Percentiles rank a stretch among this genome's conserved stretches.
phyloP scores from a whole-genome alignment of 2,113 vertebrate genomes.

The Brienomyrus brachyistius region DNA sequence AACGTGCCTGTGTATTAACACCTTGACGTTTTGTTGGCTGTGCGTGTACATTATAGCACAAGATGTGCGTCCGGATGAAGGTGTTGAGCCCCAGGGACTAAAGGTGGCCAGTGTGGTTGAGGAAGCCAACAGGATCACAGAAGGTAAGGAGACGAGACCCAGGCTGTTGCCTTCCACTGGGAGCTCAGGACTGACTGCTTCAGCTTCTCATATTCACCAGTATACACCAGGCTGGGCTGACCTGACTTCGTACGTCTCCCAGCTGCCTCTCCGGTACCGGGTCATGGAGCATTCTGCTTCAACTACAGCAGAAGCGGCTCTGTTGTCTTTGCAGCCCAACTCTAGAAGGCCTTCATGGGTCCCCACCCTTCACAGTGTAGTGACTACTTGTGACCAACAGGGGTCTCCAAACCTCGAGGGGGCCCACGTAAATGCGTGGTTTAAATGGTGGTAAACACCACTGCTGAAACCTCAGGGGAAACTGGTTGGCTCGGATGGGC shows the following conservation, averaged over 20 bases:
- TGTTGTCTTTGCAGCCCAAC: not conserved
- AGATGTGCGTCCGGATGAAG: conserved; percentile 27
- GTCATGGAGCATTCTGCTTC: not conserved
- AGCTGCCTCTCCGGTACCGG: not conserved
- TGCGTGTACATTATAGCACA: conserved; percentile 18
- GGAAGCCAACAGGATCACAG: conserved; percentile 29
- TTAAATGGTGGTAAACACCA: not conserved
- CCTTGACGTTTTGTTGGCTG: not conserved
- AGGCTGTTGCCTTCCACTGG: not conserved
- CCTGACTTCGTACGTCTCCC: not conserved
- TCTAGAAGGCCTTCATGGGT: not conserved
- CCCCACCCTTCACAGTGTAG: not conserved
- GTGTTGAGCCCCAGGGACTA: conserved; percentile 12
- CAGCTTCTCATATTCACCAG: not conserved
- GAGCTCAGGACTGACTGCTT: not conserved
- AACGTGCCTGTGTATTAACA: not conserved
- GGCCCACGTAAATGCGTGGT: not conserved
- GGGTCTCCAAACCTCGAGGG: too few relatives aligned
- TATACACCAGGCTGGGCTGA: not conserved
- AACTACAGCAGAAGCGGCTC: not conserved
- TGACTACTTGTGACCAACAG: not conserved
- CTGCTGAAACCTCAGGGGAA: not conserved
- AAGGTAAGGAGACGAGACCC: conserved; percentile 32
- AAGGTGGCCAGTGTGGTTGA: conserved; percentile 14
- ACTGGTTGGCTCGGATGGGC: not conserved